Evolutionary conservation across 2,888 invertebrate genomes (phyloP), one percentile per base, ranked within the genome.

Genomic region (Hemaris fuciformis): DNA sequence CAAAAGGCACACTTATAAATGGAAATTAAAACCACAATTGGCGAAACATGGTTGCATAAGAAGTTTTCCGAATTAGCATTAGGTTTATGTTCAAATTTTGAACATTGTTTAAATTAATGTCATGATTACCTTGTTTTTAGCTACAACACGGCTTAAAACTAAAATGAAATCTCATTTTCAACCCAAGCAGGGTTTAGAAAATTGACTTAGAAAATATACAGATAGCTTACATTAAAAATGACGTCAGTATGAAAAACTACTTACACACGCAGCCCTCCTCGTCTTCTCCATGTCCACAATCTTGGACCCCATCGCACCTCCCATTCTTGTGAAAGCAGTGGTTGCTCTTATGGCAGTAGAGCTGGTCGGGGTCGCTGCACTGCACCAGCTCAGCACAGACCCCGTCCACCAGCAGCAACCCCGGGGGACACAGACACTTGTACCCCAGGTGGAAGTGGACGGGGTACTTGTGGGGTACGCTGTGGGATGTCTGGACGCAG

Each of bases 351-450:
- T 85, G 81, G 67, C 92, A 94, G 72, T 85, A 93, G 66, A 82
- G 81, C 77, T 93, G 53, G 10, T 53, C 87, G 59, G 75, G 83
- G 62, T 77, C 93, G 88, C 68, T 84, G 68, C 96, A 96, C 27
- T 81, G 74, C 5, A 84, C 77, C 31, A 92, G 69, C 64, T 89
- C 87, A 2, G 87, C 82, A 72, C 97, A 98, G 31, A 93, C 93
- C 22, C 94, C 93, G 0, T 79, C 73, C 0, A 79, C 73, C 10
- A 96, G 85, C 0, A 92, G 80, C 78, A 94, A 92, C 0, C 96
- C 95, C 0, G 94, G 83, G 0, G 97, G 96, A 77, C 98, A 98
- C 0, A 94, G 76, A 64, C 94, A 94, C 4, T 82, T 81, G 68
- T 86, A 87, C 0, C 71, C 72, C 66, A 78, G 25, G n/a, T 46